phyloP scores from a whole-genome alignment of 1,140 invertebrate species.

The Gryllus bimaculatus region DNA sequence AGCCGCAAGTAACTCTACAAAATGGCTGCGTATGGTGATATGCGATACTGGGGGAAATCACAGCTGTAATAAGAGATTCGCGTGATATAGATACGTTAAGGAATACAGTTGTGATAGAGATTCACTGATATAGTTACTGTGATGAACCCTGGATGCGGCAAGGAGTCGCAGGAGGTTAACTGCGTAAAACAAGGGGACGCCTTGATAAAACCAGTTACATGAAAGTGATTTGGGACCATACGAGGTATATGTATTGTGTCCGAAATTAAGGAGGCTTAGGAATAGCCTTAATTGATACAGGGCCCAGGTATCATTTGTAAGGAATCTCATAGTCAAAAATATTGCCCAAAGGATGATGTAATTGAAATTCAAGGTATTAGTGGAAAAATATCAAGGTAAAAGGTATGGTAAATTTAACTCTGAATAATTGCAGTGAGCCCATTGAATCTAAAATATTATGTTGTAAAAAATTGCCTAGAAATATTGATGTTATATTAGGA shows the following conservation, averaged over 20 bases:
- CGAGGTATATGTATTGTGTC: neutral
- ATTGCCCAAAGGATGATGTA: neutral
- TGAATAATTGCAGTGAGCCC: neutral
- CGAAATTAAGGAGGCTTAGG: neutral
- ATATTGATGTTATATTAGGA: too few species aligned
- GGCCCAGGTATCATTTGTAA: constrained; percentile 1
- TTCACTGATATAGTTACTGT: neutral
- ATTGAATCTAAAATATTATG: too few species aligned
- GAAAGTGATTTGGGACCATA: neutral
- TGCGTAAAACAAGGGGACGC: neutral
- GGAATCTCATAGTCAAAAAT: neutral
- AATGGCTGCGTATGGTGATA: neutral
- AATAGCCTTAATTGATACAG: neutral
- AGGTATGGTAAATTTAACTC: neutral
- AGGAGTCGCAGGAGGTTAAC: neutral
- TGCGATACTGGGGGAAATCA: neutral
- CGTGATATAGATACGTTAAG: neutral
- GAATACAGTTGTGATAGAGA: neutral
- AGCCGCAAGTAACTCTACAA: neutral
- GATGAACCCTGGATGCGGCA: too few species aligned
- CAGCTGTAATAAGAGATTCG: neutral
- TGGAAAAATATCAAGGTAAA: neutral
- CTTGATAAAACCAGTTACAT: too few species aligned
- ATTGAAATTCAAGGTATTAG: neutral
- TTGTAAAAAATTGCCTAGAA: too few species aligned